Evolutionary conservation across 2,888 invertebrate genomes (phyloP), one percentile per base, ranked within the genome.

Genomic region (Pycnomerus fuliginosus): DNA sequence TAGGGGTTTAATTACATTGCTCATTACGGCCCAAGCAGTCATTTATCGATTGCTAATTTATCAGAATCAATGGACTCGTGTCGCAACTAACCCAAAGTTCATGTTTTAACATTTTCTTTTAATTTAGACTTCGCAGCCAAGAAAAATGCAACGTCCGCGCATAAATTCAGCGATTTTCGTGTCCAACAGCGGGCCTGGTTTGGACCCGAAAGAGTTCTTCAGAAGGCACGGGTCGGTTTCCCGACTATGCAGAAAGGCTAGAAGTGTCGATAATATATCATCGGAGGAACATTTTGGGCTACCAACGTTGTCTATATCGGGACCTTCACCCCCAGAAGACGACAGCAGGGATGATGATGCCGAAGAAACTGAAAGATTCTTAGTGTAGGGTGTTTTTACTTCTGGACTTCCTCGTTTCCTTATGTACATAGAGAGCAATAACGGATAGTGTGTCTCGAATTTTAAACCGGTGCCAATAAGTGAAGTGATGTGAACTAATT

Each of bases 151-250:
- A 60, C 78, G 90, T 52, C 86, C 88, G 50, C 80, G 90, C 40
- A 87, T 90, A 67, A 90, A 90, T 71, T 90, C 90, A 46, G 90
- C 90, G 57, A 89, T 90, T 63, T 90, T 89, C 71, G 85, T 89
- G 47, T 85, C 85, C 36, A 83, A 84, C 52, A 84, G 84, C 60
- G 84, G 85, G 0, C 77, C 82, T 16, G 85, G 84, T 15, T 87
- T 88, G 65, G 85, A 88, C 63, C 85, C 87, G 48, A 82, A 87
- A 61, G 89, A 89, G 73, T 89, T 88, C 67, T 74, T 88, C 62
- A 78, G 87, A 35, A 76, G 88, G 42, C 87, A 89, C 67, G 88
- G 88, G 16, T 87, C 87, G 10, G 87, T 87, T 61, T 88, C 88
- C 39, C 83, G 81, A 56, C 74, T 88, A 42, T 89, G 88, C 68